Conservation (phyloP, 2,113 vertebrate species). For the Fregetta grallaria region DNA sequence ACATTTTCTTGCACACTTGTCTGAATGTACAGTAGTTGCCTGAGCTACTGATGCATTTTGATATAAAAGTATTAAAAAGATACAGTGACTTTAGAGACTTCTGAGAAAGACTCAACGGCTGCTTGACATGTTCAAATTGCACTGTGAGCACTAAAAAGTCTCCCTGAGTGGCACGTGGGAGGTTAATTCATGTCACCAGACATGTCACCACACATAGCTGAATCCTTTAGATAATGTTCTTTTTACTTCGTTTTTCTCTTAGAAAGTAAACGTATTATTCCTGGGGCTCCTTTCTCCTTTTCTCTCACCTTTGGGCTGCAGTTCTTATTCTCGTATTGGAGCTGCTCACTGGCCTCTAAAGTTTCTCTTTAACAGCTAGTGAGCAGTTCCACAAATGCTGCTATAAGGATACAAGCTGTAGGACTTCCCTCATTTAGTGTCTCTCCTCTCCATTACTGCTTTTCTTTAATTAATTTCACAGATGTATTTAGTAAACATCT, state of each 20-base stretch:
- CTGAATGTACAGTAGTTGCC: background rate
- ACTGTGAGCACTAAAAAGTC: background rate
- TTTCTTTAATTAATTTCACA: background rate
- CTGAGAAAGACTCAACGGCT: background rate
- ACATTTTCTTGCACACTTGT: background rate
- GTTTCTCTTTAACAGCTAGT: background rate
- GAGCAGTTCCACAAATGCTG: background rate
- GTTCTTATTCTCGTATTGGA: background rate
- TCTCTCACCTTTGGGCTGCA: background rate
- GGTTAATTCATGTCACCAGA: constrained; percentile 13
- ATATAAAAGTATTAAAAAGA: background rate
- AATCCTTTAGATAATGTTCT: background rate
- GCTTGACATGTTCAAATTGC: background rate
- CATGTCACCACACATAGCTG: background rate
- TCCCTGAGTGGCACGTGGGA: background rate
- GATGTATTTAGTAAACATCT: background rate
- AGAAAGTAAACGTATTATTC: background rate
- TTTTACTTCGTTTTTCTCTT: background rate
- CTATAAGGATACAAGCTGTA: background rate
- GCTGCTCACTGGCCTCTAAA: background rate
- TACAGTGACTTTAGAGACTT: background rate
- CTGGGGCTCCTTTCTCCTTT: background rate
- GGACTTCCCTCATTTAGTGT: background rate
- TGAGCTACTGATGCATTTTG: background rate
- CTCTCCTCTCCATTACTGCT: background rate